A percentile compares a stretch with the other conserved stretches of the same genome.
Evolutionary conservation across 2,797 vertebrate species (phyloP).

Genomic region (Sorex maritimensis): DNA sequence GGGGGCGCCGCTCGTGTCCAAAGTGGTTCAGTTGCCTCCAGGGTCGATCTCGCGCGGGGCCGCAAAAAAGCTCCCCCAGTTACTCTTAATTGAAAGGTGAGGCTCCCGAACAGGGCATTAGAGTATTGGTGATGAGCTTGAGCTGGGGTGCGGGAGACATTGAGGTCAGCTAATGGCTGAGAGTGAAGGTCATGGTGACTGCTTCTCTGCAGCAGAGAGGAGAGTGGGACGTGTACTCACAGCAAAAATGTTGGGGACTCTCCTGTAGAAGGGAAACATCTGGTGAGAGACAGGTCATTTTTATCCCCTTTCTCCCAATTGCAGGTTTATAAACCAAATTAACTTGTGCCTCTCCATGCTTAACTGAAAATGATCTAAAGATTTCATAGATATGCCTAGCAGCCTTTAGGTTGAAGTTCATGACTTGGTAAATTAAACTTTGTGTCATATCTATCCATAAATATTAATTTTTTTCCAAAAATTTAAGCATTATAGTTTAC

Average conservation of each 20-base stretch:
- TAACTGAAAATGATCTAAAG: neutral
- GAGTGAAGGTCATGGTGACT: neutral
- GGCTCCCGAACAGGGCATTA: no score
- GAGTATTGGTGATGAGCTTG: no score
- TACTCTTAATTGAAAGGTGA: no score
- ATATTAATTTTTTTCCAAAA: neutral
- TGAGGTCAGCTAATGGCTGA: no score
- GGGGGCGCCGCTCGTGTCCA: no score
- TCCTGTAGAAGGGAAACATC: neutral
- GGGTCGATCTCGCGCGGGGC: no score
- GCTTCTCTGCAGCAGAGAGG: neutral
- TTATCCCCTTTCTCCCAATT: neutral
- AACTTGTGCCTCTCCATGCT: conserved; percentile 9
- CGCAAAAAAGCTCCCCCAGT: no score
- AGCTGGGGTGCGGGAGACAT: no score
- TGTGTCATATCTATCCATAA: conserved; percentile 1
- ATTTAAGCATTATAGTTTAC: no score
- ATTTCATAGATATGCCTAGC: conserved; percentile 12
- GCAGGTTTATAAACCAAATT: neutral
- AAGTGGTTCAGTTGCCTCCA: no score
- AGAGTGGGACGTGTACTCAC: neutral
- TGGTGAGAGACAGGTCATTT: neutral
- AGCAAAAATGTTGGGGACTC: neutral
- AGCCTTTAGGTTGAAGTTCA: neutral
- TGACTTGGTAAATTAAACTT: neutral